Percentiles rank a stretch among this genome's conserved stretches.
These are phyloP conservation scores for Lissocephala sabroskyi DNA, from an alignment of 2,888 invertebrate genomes.

Conservation along the genomic window DNA sequence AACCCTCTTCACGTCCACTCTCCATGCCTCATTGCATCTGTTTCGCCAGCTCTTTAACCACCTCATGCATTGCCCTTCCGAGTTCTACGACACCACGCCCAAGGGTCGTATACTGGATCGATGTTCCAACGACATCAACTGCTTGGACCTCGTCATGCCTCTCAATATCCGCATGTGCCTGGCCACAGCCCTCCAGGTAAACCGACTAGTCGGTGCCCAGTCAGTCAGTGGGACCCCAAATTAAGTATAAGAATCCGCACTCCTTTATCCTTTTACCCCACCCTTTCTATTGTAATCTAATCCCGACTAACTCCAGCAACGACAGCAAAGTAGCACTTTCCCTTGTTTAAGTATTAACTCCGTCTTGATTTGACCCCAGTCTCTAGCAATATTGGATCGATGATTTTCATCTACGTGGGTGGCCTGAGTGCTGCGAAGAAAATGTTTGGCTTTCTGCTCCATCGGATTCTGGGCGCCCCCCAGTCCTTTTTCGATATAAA, in stretches of 20 bases:
- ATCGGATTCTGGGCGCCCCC: constrained; percentile 74
- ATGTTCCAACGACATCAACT: constrained; percentile 77
- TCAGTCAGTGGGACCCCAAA: too few species aligned
- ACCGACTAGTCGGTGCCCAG: too few species aligned
- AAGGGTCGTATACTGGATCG: constrained; percentile 78
- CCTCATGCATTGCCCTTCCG: constrained; percentile 75
- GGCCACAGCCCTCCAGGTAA: constrained; percentile 69
- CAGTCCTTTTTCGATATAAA: constrained; percentile 77
- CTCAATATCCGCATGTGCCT: constrained; percentile 67
- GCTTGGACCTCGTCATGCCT: constrained; percentile 75
- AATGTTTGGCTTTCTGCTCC: constrained; percentile 74
- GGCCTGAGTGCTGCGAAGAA: constrained; percentile 72
- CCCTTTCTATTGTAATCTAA: too few species aligned
- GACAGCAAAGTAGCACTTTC: too few species aligned
- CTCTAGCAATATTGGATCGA: constrained; percentile 53
- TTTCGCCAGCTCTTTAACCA: constrained; percentile 72
- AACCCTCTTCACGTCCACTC: constrained; percentile 60
- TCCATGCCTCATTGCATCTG: constrained; percentile 63
- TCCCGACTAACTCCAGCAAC: too few species aligned
- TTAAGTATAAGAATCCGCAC: too few species aligned
- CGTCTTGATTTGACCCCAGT: constrained; percentile 34
- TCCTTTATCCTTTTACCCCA: too few species aligned
- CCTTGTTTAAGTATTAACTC: too few species aligned
- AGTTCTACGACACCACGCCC: constrained; percentile 79
- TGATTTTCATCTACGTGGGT: constrained; percentile 72